Evolutionary conservation across 2,113 vertebrate genomes (phyloP).

Genomic region (Chaetodon auriga): DNA sequence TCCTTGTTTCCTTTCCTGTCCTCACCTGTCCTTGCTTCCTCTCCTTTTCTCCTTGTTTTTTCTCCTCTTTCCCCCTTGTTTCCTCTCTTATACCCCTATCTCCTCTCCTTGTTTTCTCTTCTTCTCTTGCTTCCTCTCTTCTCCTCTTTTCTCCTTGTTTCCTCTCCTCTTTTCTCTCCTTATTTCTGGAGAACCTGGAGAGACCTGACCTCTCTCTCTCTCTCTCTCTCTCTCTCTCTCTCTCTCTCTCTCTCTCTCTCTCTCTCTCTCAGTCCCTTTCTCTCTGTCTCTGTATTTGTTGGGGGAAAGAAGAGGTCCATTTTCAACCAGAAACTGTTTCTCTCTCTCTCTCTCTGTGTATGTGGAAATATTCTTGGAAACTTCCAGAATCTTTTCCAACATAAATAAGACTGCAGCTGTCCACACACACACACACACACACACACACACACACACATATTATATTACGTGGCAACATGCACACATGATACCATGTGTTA

Average conservation of each 20-base stretch:
- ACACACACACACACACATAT: conserved; percentile 25
- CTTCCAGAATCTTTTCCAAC: conserved; percentile 80
- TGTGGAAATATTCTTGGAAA: conserved; percentile 74
- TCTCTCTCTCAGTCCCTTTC: not conserved
- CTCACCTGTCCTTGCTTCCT: not conserved
- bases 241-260: too few species aligned
- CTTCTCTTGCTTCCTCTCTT: not conserved
- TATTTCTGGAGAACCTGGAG: too few species aligned
- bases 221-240: too few species aligned
- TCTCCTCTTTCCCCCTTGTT: not conserved
- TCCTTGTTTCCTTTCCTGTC: accelerated
- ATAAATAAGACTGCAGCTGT: conserved; percentile 90
- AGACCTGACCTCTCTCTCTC: not conserved
- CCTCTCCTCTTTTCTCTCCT: too few species aligned
- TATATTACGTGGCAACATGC: not conserved
- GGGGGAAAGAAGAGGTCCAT: conserved; percentile 36
- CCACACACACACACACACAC: conserved; percentile 28
- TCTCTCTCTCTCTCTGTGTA: conserved; percentile 39
- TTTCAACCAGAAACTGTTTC: conserved; percentile 57
- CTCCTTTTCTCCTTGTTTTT: not conserved
- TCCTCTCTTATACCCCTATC: not conserved
- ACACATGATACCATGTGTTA: too few species aligned
- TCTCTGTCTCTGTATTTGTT: not conserved
- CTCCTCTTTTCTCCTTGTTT: not conserved
- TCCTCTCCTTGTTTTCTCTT: not conserved